These are phyloP conservation scores for Stenopsyche tienmushanensis DNA, from an alignment of 1,140 invertebrate genomes.

Conservation along the genomic window DNA sequence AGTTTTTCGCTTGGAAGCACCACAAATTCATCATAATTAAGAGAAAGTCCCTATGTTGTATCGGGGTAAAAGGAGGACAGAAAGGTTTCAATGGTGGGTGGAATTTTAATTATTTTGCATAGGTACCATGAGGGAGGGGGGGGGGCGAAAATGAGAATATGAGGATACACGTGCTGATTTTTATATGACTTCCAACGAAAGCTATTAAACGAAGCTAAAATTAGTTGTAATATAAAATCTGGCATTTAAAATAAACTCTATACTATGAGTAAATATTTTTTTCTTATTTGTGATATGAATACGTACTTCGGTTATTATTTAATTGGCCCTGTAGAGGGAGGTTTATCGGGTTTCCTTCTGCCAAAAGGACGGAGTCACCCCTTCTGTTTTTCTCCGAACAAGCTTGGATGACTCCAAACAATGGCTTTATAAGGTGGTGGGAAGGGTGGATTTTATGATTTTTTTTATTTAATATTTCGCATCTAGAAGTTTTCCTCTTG, in stretches of 20 bases:
- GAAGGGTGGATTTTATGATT: slow-evolving; percentile 37
- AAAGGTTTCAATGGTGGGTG: slow-evolving; percentile 13
- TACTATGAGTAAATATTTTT: too few relatives aligned
- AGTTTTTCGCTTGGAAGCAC: slow-evolving; percentile 5
- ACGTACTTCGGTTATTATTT: slow-evolving; percentile 24
- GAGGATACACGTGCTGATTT: too few relatives aligned
- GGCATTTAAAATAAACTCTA: too few relatives aligned
- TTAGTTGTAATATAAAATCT: too few relatives aligned
- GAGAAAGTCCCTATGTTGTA: neutral
- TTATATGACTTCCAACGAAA: too few relatives aligned
- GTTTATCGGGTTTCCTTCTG: too few relatives aligned
- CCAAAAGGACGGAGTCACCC: slow-evolving; percentile 30
- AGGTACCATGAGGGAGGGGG: too few relatives aligned
- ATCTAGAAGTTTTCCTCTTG: slow-evolving; percentile 25
- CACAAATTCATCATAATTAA: slow-evolving; percentile 23
- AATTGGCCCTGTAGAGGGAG: slow-evolving; percentile 29
- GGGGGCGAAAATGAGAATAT: too few relatives aligned
- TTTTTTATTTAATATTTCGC: slow-evolving; percentile 41
- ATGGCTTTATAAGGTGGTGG: slow-evolving; percentile 28
- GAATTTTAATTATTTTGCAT: slow-evolving; percentile 19
- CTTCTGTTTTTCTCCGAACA: slow-evolving; percentile 36
- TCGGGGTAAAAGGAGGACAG: slow-evolving; percentile 14
- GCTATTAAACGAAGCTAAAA: too few relatives aligned
- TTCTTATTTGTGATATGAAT: too few relatives aligned
- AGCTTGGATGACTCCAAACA: slow-evolving; percentile 40